Base-by-base conservation (phyloP, 2,113 vertebrate genomes). In the Hyperopisus bebe region DNA sequence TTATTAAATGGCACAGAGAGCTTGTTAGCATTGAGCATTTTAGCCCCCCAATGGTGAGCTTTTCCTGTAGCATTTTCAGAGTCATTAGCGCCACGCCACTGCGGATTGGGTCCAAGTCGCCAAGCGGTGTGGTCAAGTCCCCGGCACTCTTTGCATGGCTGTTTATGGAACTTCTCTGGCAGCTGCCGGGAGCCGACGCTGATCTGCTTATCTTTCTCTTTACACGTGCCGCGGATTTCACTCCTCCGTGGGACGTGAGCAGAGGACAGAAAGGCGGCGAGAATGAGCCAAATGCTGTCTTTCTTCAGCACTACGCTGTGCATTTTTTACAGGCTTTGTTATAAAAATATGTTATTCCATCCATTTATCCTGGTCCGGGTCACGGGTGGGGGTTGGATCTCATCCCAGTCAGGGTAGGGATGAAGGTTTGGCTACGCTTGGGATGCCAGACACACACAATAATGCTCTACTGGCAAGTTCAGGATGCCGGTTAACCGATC, bases 21-120 rank as follows among this genome's bases (percentile, higher is more conserved):
- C 88, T 70, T 90, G 88, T 90, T 92, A 92, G 92, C 90, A 90
- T 90, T 89, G 88, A 90, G 90, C 88, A 44, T 84, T 58, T 83
- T 80, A 58, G 88, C 88, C 90, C 92, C 91, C 92, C 92, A 90
- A 88, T 90, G 90, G 93, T 93, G 90, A 88, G 87, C 50, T 90
- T 91, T 93, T 91, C 91, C 93, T 92, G 91, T 91, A 93, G 88
- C 88, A 90, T 94, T 94, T 95, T 95, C 92, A 90, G 90, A 94
- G 91, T 94, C 93, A 95, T 95, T 95, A 94, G 88, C 80, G 88
- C 53, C 46, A 91, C 51, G 89, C 91, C 83, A 89, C 89, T 90
- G 90, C 88, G 80, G 90, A 95, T 90, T 48, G 39, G 92, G 92
- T 92, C 91, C 85, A 90, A 86, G 58, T 86, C 91, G 91, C 87